Evolutionary conservation across 2,113 vertebrate species (phyloP).

Genomic region (Dipodomys merriami): DNA sequence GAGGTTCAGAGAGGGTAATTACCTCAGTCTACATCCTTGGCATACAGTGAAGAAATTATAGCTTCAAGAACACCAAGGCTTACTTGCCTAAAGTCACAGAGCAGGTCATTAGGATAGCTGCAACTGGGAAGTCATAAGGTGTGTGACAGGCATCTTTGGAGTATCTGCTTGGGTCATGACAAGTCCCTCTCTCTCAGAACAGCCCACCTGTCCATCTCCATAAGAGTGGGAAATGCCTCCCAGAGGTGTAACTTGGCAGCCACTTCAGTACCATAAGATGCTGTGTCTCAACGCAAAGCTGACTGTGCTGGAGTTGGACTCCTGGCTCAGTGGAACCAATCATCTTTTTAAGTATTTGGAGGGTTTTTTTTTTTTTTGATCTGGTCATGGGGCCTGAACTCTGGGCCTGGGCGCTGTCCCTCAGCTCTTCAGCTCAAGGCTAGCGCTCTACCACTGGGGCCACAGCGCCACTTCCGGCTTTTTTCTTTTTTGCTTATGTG

Average conservation of each 20-base stretch:
- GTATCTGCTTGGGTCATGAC: not conserved
- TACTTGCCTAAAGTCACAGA: not conserved
- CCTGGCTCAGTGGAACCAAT: no score
- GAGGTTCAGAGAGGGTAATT: not conserved
- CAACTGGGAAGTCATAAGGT: not conserved
- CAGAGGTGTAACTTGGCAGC: not conserved
- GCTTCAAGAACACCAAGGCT: not conserved
- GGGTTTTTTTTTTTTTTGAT: not conserved
- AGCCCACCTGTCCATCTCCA: not conserved
- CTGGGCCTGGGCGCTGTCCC: no score
- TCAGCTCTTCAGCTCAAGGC: no score
- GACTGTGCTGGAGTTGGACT: not conserved
- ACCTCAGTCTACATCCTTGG: not conserved
- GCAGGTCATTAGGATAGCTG: not conserved
- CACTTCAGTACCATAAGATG: not conserved
- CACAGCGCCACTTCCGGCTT: no score
- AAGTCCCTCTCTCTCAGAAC: not conserved
- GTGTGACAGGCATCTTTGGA: not conserved
- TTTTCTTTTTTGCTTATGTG: no score
- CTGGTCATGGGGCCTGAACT: no score
- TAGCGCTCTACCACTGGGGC: no score
- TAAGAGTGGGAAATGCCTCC: not conserved
- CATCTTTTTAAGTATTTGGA: not conserved
- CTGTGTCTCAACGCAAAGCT: not conserved
- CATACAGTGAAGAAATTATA: not conserved